Conservation (phyloP, 2,888 invertebrate genomes). For the Pherbina coryleti region DNA sequence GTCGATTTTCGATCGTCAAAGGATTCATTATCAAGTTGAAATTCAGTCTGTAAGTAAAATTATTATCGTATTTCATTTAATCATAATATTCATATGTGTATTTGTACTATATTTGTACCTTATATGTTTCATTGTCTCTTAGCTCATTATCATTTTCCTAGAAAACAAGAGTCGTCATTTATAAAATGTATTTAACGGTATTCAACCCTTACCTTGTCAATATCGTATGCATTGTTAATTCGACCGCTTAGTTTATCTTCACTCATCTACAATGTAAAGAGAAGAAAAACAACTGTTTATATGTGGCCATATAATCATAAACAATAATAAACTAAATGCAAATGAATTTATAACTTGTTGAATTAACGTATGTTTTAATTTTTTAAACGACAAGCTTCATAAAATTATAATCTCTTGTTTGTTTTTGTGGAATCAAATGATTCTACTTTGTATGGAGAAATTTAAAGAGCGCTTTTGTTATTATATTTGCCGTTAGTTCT, state of each 20-base stretch:
- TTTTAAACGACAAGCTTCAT: not conserved
- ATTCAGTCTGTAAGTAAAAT: slow-evolving; percentile 50
- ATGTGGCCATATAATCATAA: not conserved
- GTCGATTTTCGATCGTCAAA: not conserved
- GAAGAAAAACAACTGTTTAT: not conserved
- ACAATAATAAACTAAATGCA: not conserved
- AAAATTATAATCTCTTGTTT: not conserved
- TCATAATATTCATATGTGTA: not conserved
- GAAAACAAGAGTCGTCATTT: not conserved
- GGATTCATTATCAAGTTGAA: slow-evolving; percentile 47
- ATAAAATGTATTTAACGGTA: not conserved
- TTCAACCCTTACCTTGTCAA: slow-evolving; percentile 54
- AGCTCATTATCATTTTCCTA: slow-evolving; percentile 43
- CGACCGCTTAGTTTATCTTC: slow-evolving; percentile 50
- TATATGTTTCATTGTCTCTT: slow-evolving; percentile 37
- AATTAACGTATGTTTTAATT: not conserved
- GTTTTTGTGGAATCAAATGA: not conserved
- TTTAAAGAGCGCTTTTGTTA: too few relatives aligned
- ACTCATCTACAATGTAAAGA: slow-evolving; percentile 49
- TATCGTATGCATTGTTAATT: slow-evolving; percentile 57
- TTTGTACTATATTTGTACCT: slow-evolving; percentile 39
- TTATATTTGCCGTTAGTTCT: too few relatives aligned
- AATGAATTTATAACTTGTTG: not conserved
- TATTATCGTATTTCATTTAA: not conserved
- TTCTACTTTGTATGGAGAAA: not conserved